A percentile compares a stretch with the other conserved stretches of the same genome.
phyloP scores from a whole-genome alignment of 2,113 vertebrate genomes.

The Apistogramma diplotaenia region DNA sequence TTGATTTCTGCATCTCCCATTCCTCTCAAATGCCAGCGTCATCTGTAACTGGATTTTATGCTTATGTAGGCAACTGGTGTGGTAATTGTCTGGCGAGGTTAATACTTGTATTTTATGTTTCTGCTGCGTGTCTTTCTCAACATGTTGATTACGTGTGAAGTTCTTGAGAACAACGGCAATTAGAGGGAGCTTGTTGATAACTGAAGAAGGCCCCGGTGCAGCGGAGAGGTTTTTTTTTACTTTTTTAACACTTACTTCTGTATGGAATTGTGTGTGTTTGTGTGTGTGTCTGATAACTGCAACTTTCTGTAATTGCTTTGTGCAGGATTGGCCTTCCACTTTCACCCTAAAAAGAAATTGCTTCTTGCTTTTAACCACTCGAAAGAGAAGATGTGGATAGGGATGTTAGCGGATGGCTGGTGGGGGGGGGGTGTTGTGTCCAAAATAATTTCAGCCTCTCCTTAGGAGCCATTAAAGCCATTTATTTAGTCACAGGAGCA shows the following conservation, averaged over 20 bases:
- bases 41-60: neutral
- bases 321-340: constrained; percentile 44
- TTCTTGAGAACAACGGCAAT: constrained; percentile 30
- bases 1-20: neutral
- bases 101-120: neutral
- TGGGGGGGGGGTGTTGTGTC: constrained; percentile 23
- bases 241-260: neutral
- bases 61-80: neutral
- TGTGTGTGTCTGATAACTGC: constrained; percentile 15
- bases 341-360: constrained; percentile 56
- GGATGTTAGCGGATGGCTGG: neutral
- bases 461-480: constrained; percentile 49
- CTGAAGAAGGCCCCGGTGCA: neutral
- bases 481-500: constrained; percentile 33
- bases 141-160: constrained; percentile 21
- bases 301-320: constrained; percentile 57
- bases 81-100: neutral
- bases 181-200: constrained; percentile 44
- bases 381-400: constrained; percentile 9
- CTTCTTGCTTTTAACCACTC: constrained; percentile 53
- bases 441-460: constrained; percentile 43
- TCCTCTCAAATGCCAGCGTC: neutral
- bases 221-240: neutral
- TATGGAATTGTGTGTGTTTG: neutral
- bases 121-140: neutral